phyloP scores from a whole-genome alignment of 2,888 invertebrate genomes.

The Syritta pipiens region DNA sequence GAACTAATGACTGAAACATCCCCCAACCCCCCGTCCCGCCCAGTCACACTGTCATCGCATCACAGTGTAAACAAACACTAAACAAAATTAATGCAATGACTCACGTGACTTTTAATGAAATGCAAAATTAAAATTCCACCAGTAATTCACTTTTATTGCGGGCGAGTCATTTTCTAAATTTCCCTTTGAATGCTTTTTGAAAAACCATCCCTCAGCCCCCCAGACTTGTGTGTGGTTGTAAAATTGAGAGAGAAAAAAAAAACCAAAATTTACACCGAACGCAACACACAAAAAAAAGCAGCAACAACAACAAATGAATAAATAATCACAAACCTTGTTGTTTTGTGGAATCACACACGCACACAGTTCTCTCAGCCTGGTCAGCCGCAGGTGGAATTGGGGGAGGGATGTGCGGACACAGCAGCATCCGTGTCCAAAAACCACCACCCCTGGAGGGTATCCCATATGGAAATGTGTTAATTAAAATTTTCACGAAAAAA shows the following conservation, averaged over 20 bases:
- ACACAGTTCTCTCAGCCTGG: conserved; percentile 1
- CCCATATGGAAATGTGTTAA: conserved; percentile 57
- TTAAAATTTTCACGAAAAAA: conserved; percentile 58
- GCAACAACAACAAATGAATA: conserved; percentile 64
- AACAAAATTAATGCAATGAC: conserved; percentile 50
- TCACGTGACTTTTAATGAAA: conserved; percentile 62
- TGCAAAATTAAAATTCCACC: conserved; percentile 62
- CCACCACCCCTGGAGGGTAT: not conserved
- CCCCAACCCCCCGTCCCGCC: not conserved
- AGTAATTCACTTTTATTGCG: conserved; percentile 61
- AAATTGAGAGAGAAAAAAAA: not conserved
- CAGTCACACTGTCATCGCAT: not conserved
- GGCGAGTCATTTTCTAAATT: conserved; percentile 46
- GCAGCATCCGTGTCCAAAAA: no score
- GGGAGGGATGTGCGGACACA: no score
- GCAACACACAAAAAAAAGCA: conserved; percentile 6
- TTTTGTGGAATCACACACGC: conserved; percentile 33
- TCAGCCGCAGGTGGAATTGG: conserved; percentile 25
- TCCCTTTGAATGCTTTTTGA: conserved; percentile 21
- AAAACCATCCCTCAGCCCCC: not conserved
- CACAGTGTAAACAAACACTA: no score
- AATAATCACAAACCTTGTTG: conserved; percentile 64
- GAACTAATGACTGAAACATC: not conserved
- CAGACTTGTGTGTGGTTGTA: not conserved
- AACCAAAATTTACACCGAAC: not conserved